Percentiles rank a stretch among this genome's conserved stretches.
Conservation (phyloP, 2,113 vertebrate genomes). For the Pogona vitticeps region DNA sequence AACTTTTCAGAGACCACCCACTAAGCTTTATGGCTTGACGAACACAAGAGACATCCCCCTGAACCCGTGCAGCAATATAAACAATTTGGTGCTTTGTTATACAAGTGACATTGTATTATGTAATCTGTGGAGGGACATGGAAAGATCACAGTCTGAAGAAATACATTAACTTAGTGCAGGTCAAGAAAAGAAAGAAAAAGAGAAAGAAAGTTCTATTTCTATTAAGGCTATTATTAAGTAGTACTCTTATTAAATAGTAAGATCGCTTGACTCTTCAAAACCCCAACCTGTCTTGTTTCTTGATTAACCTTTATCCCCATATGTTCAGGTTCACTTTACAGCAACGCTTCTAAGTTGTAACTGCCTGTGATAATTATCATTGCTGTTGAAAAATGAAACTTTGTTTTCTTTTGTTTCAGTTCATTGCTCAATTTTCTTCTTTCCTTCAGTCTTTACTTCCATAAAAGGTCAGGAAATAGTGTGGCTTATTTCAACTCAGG, state of each 20-base stretch:
- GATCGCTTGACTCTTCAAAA: neutral
- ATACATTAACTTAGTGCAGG: neutral
- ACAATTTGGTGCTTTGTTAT: neutral
- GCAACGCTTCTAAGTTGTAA: neutral
- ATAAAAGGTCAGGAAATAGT: no score
- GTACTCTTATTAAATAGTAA: neutral
- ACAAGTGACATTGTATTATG: neutral
- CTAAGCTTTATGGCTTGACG: neutral
- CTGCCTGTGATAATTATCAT: neutral
- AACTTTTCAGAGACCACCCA: slow-evolving; percentile 3
- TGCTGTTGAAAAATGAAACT: neutral
- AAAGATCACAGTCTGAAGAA: neutral
- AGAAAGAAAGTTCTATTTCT: no score
- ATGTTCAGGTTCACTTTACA: neutral
- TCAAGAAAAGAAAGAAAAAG: neutral
- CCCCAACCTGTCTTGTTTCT: neutral
- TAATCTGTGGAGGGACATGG: neutral
- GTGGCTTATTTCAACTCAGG: no score
- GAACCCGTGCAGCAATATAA: neutral
- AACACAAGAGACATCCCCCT: neutral
- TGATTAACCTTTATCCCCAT: neutral
- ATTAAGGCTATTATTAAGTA: neutral
- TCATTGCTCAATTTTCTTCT: neutral
- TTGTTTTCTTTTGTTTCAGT: neutral
- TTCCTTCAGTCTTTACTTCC: neutral